Conservation (phyloP, 2,797 vertebrate genomes). For the Ctenopoma kingsleyae region DNA sequence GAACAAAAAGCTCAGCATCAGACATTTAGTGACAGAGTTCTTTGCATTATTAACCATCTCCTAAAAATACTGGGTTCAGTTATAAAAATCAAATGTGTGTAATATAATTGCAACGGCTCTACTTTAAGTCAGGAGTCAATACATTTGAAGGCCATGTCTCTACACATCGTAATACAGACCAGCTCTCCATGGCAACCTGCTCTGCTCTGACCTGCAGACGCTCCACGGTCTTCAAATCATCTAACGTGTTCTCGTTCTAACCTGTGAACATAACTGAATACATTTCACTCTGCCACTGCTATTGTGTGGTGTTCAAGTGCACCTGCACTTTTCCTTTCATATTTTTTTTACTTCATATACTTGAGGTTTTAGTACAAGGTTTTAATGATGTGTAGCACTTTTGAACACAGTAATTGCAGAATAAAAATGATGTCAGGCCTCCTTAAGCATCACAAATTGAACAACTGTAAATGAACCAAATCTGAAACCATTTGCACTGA, state of each 20-base stretch:
- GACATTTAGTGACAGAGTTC: constrained; percentile 8
- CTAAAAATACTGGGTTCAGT: constrained; percentile 1
- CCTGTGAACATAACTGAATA: not conserved
- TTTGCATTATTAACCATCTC: constrained; percentile 4
- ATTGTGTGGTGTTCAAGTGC: not conserved
- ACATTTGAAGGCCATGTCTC: constrained; percentile 30
- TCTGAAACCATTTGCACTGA: constrained; percentile 57
- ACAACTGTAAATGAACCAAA: constrained; percentile 58
- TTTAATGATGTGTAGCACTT: not conserved
- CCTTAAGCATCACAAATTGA: constrained; percentile 47
- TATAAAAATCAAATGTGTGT: constrained; percentile 29
- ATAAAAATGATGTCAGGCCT: constrained; percentile 38
- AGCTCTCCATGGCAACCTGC: constrained; percentile 15
- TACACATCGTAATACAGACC: constrained; percentile 2
- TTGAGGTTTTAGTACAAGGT: not conserved
- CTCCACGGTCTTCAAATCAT: constrained; percentile 16
- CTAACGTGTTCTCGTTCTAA: not conserved
- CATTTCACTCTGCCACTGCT: constrained; percentile 4
- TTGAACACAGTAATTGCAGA: constrained; percentile 16
- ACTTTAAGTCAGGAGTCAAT: constrained; percentile 28
- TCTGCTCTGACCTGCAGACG: constrained; percentile 16
- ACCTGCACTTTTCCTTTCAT: not conserved
- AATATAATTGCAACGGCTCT: constrained; percentile 19
- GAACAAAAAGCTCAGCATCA: not conserved
- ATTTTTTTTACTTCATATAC: not conserved